Conservation (phyloP, 2,113 vertebrate species). For the Triplophysa tibetana region DNA sequence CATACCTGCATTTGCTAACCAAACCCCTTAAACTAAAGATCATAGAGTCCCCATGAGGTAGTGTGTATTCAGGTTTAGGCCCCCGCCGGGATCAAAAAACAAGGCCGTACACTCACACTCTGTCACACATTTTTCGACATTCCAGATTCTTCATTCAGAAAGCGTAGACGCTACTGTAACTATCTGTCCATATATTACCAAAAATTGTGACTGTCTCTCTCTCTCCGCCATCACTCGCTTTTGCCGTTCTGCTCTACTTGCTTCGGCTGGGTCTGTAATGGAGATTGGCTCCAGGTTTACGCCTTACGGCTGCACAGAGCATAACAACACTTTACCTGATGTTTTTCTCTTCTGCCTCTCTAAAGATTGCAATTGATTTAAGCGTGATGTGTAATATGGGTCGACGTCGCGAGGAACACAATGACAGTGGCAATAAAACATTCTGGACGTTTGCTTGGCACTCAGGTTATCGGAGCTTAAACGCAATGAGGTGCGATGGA, state of each 20-base stretch:
- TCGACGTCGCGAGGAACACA: constrained; percentile 12
- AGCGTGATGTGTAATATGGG: constrained; percentile 26
- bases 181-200: constrained; percentile 16
- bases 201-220: constrained; percentile 6
- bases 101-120: too few relatives aligned
- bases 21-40: too few relatives aligned
- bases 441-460: constrained; percentile 38
- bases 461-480: constrained; percentile 17
- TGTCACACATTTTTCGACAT: not conserved
- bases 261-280: constrained; percentile 27
- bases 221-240: not conserved
- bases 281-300: constrained; percentile 45
- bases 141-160: not conserved
- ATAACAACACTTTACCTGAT: constrained; percentile 32
- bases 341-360: constrained; percentile 22
- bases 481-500: constrained; percentile 21
- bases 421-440: constrained; percentile 31
- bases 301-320: constrained; percentile 12
- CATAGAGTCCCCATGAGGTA: too few relatives aligned
- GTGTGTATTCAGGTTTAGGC: too few relatives aligned
- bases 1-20: too few relatives aligned
- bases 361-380: constrained; percentile 44
- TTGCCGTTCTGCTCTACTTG: constrained; percentile 28
- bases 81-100: too few relatives aligned
- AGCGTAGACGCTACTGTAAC: not conserved